Base-by-base conservation (phyloP, 2,797 vertebrate genomes). In the Gobionotothen gibberifrons region DNA sequence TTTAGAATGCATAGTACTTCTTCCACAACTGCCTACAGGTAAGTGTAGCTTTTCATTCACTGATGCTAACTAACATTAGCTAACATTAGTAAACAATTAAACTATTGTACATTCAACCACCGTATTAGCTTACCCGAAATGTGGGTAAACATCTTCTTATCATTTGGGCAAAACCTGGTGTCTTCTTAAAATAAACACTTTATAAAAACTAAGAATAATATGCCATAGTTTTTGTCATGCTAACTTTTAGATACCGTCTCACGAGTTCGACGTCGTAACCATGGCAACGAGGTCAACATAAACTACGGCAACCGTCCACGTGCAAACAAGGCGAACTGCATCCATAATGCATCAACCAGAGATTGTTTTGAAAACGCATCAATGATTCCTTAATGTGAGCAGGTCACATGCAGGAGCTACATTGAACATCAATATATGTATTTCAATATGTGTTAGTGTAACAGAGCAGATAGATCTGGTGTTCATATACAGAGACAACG, bases 251-350 rank as follows among this genome's bases (percentile, higher is more conserved):
- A 40, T 9, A 39, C n/a, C 4, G 13, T 29, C 32, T 43, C 2
- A 0, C 0, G 3, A 29, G 14, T 72, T 16, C 32, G 46, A 42
- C 58, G 13, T 11, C 5, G 87, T 91, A 74, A 82, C 91, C 85
- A 85, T 74, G 64, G 81, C 64, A 85, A 92, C 90, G 8, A n/a
- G 2, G 7, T 39, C 69, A 78, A 85, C 82, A 76, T 26, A 60
- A 81, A 77, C 85, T 80, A 89, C 81, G 74, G 82, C 64, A 51
- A 26, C 14, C 2, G 17, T 22, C 4, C 55, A 57, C 17, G 52
- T 26, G 43, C 84, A 82, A 81, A 74, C 39, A 58, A 46, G 47
- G 11, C 58, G 47, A 71, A 39, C 0, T 12, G 55, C 42, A 0
- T n/a, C 9, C 2, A 4, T 6, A 3, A 29, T 13, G 5, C 1